phyloP scores from a whole-genome alignment of 2,888 invertebrate genomes.

The Spicauda simplicius region DNA sequence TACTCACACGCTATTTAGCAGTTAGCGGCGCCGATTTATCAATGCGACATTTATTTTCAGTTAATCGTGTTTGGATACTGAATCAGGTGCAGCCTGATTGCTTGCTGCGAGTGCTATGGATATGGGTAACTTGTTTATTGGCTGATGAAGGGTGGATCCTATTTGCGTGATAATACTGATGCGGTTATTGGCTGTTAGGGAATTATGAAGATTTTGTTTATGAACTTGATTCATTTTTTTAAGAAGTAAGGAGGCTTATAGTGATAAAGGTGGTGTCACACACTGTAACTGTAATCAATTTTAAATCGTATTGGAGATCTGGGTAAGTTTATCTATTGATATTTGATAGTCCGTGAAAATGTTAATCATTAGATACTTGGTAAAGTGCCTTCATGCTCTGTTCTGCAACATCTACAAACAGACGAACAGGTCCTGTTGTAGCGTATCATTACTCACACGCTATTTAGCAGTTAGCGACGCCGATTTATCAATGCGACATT shows the following conservation, averaged over 20 bases:
- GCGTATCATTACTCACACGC: conserved; percentile 74
- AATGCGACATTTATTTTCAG: conserved; percentile 80
- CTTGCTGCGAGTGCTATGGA: conserved; percentile 5
- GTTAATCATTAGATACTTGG: neutral
- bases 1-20: conserved; percentile 83
- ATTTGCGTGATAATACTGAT: neutral
- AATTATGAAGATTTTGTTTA: neutral
- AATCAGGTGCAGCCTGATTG: conserved; percentile 37
- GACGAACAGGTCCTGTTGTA: conserved; percentile 53
- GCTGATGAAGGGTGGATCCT: neutral
- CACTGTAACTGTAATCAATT: no score
- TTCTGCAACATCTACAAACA: neutral
- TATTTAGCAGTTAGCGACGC: conserved; percentile 79
- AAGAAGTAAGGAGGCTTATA: no score
- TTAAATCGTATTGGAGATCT: no score
- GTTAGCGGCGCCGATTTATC: conserved; percentile 79
- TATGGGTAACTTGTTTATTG: neutral
- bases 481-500: conserved; percentile 81
- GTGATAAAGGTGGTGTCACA: no score
- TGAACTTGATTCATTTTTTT: no score
- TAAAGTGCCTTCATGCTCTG: neutral
- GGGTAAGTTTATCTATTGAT: no score
- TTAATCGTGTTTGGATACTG: conserved; percentile 70
- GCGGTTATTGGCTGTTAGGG: neutral
- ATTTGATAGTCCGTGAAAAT: no score